These are phyloP conservation scores for Sycophila sp. DNA, from an alignment of 1,140 invertebrate genomes.

Conservation along the genomic window DNA sequence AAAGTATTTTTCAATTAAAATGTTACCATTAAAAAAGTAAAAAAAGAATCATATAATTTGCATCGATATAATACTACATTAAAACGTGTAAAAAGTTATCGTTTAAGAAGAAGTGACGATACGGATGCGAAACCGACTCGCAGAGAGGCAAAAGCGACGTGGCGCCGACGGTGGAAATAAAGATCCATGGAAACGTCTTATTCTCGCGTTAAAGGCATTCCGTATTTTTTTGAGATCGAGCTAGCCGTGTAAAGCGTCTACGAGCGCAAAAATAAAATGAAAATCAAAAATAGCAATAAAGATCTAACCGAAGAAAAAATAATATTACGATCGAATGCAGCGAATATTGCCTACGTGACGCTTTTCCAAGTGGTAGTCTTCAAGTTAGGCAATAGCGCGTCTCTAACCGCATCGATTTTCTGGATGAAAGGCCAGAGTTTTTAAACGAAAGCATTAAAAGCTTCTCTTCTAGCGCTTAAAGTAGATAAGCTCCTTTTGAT, in stretches of 20 bases:
- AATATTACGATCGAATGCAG: conserved; percentile 1
- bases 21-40: no score
- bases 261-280: conserved; percentile 43
- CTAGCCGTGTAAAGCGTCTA: conserved; percentile 47
- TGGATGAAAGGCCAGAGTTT: background rate
- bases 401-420: conserved; percentile 10
- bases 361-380: conserved; percentile 20
- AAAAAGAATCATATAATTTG: no score
- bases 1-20: background rate
- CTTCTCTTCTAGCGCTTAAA: no score
- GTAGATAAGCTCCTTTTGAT: no score
- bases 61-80: no score
- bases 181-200: conserved; percentile 16
- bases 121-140: no score
- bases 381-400: conserved; percentile 11
- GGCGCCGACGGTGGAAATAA: conserved; percentile 9
- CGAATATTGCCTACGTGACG: no score
- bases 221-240: conserved; percentile 64
- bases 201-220: no score
- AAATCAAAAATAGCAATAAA: conserved; percentile 2
- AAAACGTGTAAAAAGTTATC: no score
- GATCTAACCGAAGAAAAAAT: background rate
- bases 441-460: no score
- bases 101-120: no score
- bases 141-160: conserved; percentile 22